phyloP scores from a whole-genome alignment of 2,113 vertebrate species.

The Rattus rattus region DNA sequence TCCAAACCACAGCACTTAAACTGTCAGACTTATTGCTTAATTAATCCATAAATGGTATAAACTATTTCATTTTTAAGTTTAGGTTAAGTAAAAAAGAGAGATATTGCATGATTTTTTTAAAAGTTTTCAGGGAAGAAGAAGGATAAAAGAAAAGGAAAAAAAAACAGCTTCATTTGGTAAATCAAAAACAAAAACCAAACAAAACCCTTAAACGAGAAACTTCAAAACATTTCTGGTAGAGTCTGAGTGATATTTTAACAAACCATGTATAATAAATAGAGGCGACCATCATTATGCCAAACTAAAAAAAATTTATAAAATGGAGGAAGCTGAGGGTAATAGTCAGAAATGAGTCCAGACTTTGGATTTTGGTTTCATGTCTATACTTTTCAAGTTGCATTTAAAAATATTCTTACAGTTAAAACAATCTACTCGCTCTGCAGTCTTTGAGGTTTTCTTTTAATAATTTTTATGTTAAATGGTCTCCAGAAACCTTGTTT shows the following conservation, averaged over 20 bases:
- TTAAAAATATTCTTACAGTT: conserved; percentile 23
- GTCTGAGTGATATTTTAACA: not conserved
- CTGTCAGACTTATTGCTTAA: not conserved
- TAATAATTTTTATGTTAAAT: not conserved
- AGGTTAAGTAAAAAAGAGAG: not conserved
- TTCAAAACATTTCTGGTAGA: not conserved
- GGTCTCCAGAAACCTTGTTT: not conserved
- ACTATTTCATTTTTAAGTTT: not conserved
- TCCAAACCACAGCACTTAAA: not conserved
- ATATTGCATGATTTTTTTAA: not conserved
- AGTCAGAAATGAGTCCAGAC: not conserved
- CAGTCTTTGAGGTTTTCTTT: conserved; percentile 33
- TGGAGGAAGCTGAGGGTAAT: not conserved
- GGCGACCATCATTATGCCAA: not conserved
- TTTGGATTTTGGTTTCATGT: not conserved
- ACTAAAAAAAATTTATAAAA: not conserved
- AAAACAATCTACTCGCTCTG: not conserved
- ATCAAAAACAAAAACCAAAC: not conserved
- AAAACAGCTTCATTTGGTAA: not conserved
- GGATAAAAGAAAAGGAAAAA: not conserved
- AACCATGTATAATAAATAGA: not conserved
- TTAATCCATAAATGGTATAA: not conserved
- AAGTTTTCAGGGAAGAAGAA: not conserved
- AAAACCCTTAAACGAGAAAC: not conserved
- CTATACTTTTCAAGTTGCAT: not conserved